Conservation (phyloP, 2,113 vertebrate genomes). For the Macquaria australasica region DNA sequence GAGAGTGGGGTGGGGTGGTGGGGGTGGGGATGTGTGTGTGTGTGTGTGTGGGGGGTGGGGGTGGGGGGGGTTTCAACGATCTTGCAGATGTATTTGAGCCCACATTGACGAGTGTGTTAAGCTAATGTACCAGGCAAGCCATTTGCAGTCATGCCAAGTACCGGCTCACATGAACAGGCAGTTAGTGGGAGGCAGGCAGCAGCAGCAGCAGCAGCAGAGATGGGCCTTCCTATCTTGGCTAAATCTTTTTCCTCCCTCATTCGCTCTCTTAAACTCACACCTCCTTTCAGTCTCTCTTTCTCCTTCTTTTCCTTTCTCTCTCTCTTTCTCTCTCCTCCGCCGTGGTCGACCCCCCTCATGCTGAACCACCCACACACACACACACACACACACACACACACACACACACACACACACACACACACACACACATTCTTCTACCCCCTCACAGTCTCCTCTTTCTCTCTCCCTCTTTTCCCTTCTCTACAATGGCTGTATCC, state of each 20-base stretch:
- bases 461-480: constrained; percentile 35
- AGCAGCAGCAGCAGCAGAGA: constrained; percentile 58
- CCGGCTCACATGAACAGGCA: constrained; percentile 74
- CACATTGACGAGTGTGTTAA: constrained; percentile 55
- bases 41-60: too few species aligned
- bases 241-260: constrained; percentile 60
- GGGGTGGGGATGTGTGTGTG: too few species aligned
- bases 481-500: constrained; percentile 46
- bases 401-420: constrained; percentile 3
- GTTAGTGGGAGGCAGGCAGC: constrained; percentile 79
- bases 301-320: constrained; percentile 26
- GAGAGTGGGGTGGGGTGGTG: too few species aligned
- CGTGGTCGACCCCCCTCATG: constrained; percentile 47
- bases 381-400: constrained; percentile 17
- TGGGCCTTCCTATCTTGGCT: constrained; percentile 69
- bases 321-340: constrained; percentile 38
- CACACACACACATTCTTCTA: constrained; percentile 39
- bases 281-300: constrained; percentile 52
- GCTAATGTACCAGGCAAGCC: constrained; percentile 68
- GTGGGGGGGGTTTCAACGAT: neutral
- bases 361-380: constrained; percentile 53
- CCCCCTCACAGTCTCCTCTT: constrained; percentile 39
- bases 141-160: constrained; percentile 79
- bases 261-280: constrained; percentile 66
- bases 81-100: constrained; percentile 65